Evolutionary conservation across 2,797 vertebrate species (phyloP), one percentile per base, ranked within the genome.

Genomic region (Spinus olivaceus): DNA sequence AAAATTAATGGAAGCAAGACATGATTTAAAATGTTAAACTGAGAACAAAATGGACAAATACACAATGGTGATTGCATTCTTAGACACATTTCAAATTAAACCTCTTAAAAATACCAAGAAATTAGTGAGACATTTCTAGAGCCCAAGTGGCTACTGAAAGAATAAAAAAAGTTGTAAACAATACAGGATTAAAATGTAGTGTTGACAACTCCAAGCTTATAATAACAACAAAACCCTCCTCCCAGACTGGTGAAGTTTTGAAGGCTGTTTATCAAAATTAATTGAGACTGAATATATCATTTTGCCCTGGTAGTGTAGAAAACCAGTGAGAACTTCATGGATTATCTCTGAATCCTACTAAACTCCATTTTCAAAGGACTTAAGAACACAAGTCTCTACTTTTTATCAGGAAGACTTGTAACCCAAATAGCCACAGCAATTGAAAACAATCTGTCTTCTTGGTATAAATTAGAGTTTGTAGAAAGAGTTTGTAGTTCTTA

Each of bases 401-500:
- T 83, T n/a, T 56, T 25, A 65, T 84, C 16, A 14, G 27, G 14
- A 82, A 65, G 33, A 53, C 37, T 72, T 65, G 4, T 33, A 42
- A 41, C 3, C 7, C 30, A 57, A 88, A 39, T 35, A 83, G 47
- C 7, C 6, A 70, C 18, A 66, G 25, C 9, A 41, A 17, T 39
- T 60, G 8, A 54, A 54, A 67, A 92, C 76, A 59, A 42, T 25
- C 28, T 50, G 51, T 46, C 11, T 53, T 81, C n/a, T 72, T 7
- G 3, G 22, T 69, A 66, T 47, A 39, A 67, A 72, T 27, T 47
- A 41, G 27, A 60, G 12, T 61, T 74, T 7, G 2, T 57, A 44
- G 30, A 42, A 65, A 81, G n/a, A 77, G 8, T 21, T 41, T 64
- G 12, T 66, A 80, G 72, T 92, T 98, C 98, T 98, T 97, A 98